phyloP scores from a whole-genome alignment of 2,113 vertebrate species.

The Empidonax alnorum region DNA sequence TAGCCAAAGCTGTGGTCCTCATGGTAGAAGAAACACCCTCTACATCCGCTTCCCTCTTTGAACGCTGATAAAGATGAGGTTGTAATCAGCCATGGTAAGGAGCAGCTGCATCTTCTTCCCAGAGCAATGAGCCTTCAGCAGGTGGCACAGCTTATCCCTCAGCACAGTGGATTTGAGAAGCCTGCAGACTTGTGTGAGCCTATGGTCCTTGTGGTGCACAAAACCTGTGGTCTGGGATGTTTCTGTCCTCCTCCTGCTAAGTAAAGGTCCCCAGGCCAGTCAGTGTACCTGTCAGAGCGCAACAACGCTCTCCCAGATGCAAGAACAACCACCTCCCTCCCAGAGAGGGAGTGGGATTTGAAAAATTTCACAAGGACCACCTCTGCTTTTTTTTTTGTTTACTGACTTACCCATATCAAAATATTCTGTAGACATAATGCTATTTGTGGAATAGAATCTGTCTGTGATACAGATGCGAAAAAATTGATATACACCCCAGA shows the following conservation, averaged over 20 bases:
- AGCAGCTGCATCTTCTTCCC: neutral
- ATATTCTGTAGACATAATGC: neutral
- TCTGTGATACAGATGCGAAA: neutral
- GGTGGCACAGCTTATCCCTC: neutral
- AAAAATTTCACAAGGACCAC: neutral
- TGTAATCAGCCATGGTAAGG: neutral
- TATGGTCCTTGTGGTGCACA: neutral
- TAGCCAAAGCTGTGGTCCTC: neutral
- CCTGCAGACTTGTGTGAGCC: neutral
- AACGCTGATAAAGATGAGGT: neutral
- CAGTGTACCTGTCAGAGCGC: neutral
- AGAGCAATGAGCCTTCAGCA: neutral
- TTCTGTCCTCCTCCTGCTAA: neutral
- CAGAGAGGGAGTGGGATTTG: neutral
- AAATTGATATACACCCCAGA: neutral
- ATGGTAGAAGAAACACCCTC: neutral
- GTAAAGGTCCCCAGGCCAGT: neutral
- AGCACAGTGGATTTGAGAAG: neutral
- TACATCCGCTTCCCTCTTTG: neutral
- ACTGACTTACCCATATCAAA: neutral
- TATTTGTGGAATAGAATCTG: neutral
- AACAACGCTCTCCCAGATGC: neutral
- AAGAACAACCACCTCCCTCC: neutral
- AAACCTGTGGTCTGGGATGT: neutral
- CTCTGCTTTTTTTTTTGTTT: neutral